Evolutionary conservation across 2,797 vertebrate genomes (phyloP), one percentile per base, ranked within the genome.

Genomic region (Scarus forsteni): DNA sequence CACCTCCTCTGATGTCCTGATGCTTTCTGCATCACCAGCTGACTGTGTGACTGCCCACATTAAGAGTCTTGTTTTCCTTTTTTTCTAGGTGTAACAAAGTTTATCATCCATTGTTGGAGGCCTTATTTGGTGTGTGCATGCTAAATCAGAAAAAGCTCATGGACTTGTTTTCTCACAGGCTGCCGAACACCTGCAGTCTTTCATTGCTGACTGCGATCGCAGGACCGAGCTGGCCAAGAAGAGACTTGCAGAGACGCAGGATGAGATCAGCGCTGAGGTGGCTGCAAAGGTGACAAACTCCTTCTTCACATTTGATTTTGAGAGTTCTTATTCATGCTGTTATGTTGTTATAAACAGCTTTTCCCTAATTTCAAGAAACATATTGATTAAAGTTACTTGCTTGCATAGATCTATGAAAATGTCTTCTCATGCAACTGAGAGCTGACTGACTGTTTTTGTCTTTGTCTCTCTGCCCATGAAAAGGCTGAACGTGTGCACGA

Each of bases 201-300:
- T 99, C 86, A 99, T 99, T 45, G 96, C 97, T 8, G 98, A 99
- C 89, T 99, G 98, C 42, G 98, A 99, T 87, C 92, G 97, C 80
- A 95, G 97, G 88, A 99, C 98, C 36, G 98, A 99, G 89, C 94
- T 99, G 76, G 97, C 98, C 44, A 99, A 99, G 90, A 99, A 99
- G 91, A 95, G 98, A 83, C 92, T 99, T 72, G 97, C 96, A 16
- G 98, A 99, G 92, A 99, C 98, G 5, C 98, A 99, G 84, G 97
- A 99, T 86, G 98, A 99, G 91, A 99, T 99, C 89, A 99, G 97
- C 19, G 97, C 98, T 70, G 98, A 99, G 94, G 98, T 99, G 53
- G 97, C 97, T 62, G 97, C 97, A 50, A 99, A 99, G 94, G 98
- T 99, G 92, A 84, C 10, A 10, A 58, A 40, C 15, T 34, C 36